Conservation (phyloP, 92 coral and sea anemone species). For the Chrysogorgia sp. region DNA sequence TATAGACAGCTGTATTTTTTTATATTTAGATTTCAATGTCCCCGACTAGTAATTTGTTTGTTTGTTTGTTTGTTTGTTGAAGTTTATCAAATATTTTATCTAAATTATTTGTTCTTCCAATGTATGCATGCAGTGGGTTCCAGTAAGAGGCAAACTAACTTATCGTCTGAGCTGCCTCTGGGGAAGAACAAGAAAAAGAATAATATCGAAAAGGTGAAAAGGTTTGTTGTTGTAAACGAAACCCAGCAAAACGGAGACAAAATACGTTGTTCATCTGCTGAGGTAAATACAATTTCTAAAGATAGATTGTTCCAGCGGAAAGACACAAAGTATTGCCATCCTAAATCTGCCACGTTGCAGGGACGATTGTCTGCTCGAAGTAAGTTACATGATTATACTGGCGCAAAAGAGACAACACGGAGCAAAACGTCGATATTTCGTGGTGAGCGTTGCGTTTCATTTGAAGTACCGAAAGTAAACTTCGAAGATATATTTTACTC, state of each 20-base stretch:
- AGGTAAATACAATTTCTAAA: neutral
- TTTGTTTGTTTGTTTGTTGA: too few species aligned
- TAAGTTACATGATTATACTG: neutral
- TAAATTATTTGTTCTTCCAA: neutral
- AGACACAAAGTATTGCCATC: neutral
- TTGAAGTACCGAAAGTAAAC: neutral
- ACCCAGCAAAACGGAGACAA: neutral
- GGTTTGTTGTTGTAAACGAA: neutral
- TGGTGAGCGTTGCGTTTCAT: neutral
- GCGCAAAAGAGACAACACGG: neutral
- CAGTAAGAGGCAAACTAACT: neutral
- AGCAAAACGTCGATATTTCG: neutral
- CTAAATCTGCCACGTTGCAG: constrained; percentile 24
- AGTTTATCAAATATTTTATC: too few species aligned
- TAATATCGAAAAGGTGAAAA: neutral
- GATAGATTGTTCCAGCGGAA: neutral
- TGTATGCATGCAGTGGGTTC: neutral
- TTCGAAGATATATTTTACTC: neutral
- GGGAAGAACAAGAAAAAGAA: neutral
- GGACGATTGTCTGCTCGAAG: neutral
- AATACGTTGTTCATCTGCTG: constrained; percentile 18
- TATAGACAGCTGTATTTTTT: too few species aligned
- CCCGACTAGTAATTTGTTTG: too few species aligned
- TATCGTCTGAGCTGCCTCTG: neutral
- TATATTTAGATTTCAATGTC: too few species aligned